Conservation (phyloP, 2,797 vertebrate genomes). For the Delichon dasypus region DNA sequence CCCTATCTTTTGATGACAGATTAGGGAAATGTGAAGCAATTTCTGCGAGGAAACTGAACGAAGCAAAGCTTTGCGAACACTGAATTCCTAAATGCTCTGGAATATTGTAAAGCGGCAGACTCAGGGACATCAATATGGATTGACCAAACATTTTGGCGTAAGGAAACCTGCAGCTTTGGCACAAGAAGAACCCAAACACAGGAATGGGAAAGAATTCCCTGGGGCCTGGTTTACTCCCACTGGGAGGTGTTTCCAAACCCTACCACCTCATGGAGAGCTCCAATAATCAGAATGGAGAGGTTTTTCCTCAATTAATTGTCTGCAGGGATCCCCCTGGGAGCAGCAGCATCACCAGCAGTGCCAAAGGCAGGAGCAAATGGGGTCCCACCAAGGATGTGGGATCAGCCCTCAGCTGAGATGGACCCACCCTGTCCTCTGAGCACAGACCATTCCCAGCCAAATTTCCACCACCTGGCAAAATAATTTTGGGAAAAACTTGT, state of each 20-base stretch:
- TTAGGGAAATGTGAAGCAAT: not conserved
- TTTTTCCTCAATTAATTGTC: not conserved
- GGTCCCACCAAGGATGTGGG: not conserved
- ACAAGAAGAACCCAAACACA: not conserved
- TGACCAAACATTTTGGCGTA: not conserved
- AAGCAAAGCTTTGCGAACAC: not conserved
- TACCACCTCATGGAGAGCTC: not conserved
- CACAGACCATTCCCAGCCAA: too few relatives aligned
- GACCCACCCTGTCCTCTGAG: not conserved
- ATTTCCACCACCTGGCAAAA: not conserved
- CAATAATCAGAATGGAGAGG: rapidly evolving
- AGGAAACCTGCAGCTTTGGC: not conserved
- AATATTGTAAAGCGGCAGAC: not conserved
- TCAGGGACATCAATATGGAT: not conserved
- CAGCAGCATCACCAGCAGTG: rapidly evolving
- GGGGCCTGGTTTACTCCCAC: not conserved
- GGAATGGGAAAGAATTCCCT: not conserved
- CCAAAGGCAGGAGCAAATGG: not conserved
- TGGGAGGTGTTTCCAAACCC: not conserved
- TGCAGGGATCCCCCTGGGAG: not conserved
- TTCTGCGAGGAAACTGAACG: not conserved
- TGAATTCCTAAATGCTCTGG: not conserved
- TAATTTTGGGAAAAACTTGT: not conserved
- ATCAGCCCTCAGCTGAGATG: not conserved
- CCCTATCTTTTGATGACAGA: not conserved